Evolutionary conservation across 2,113 vertebrate genomes (phyloP), one percentile per base, ranked within the genome.

Genomic region (Tylochromis polylepis): DNA sequence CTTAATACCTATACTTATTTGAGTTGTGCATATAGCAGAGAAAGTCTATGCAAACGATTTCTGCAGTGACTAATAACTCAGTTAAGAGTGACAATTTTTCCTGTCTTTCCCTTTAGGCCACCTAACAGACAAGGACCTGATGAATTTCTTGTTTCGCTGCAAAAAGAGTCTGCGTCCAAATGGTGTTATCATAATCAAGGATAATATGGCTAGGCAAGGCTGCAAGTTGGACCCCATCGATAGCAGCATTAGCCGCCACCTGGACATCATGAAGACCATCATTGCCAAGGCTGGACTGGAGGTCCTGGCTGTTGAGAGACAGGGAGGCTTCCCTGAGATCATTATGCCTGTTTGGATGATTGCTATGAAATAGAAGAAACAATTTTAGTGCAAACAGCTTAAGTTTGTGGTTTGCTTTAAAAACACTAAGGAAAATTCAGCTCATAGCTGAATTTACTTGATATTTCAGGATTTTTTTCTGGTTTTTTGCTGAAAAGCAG

Each of bases 331-430:
- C 53, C 98, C 99, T 0, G 98, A 99, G 34, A 87, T 95, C 87
- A 98, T 98, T 43, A 95, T 99, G 22, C 98, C 98, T 0, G 97
- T 99, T 56, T 99, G 98, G 98, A 99, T 97, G 97, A 90, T 99
- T 7, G 98, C 98, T 1, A 95, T 99, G 96, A 88, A 91, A 22
- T 94, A 94, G 78, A 85, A 49, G 12, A 27, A 24, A 22, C 57
- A 18, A 24, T 70, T 46, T 24, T 20, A 2, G 6, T 22, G 31
- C 11, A 11, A 49, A 49, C 3, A 77, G 46, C 11, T 77, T 77
- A 20, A 51, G 43, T 43, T 31, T 77, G 43, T 77, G 16, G 16
- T 51, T 34, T 29, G 27, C 46, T 77, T 53, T 53, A 9, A 75
- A 14, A 14, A n/a, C 49, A 53, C 46, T 53, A 51, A 5, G 58